Evolutionary conservation across 2,888 invertebrate species (phyloP).

Genomic region (Apocheima hispidaria): DNA sequence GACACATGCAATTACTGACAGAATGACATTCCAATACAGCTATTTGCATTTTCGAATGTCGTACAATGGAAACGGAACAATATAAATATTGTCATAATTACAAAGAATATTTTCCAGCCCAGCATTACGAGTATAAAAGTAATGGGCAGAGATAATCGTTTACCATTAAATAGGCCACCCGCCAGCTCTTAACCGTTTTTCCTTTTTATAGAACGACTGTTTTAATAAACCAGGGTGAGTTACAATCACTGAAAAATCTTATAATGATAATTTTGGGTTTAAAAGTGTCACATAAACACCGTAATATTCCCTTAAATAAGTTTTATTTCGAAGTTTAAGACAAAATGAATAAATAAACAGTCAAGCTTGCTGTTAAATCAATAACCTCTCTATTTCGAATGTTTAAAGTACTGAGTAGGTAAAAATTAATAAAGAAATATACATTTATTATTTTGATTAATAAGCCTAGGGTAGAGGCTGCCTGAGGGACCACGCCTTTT

Average conservation of each 20-base stretch:
- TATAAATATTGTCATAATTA: slow-evolving; percentile 22
- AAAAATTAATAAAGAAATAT: no score
- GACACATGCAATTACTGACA: not conserved
- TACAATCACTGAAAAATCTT: slow-evolving; percentile 10
- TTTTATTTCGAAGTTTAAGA: not conserved
- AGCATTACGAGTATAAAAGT: slow-evolving; percentile 23
- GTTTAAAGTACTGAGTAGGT: no score
- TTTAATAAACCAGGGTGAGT: slow-evolving; percentile 23
- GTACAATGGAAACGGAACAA: slow-evolving; percentile 10
- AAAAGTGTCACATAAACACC: no score
- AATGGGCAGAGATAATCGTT: slow-evolving; percentile 34
- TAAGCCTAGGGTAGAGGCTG: no score
- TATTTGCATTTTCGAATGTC: slow-evolving; percentile 11
- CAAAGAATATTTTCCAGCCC: slow-evolving; percentile 17
- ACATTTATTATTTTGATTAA: no score
- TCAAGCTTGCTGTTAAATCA: no score
- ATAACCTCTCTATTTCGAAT: no score
- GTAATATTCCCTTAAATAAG: no score
- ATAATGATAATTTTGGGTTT: not conserved
- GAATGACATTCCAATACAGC: not conserved
- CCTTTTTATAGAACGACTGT: slow-evolving; percentile 21
- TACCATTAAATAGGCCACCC: slow-evolving; percentile 27
- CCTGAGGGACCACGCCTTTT: no score
- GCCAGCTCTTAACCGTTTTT: slow-evolving; percentile 24
- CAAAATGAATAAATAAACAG: no score